Evolutionary conservation across 1,140 invertebrate species (phyloP), one percentile per base, ranked within the genome.

Genomic region (Galendromus occidentalis): DNA sequence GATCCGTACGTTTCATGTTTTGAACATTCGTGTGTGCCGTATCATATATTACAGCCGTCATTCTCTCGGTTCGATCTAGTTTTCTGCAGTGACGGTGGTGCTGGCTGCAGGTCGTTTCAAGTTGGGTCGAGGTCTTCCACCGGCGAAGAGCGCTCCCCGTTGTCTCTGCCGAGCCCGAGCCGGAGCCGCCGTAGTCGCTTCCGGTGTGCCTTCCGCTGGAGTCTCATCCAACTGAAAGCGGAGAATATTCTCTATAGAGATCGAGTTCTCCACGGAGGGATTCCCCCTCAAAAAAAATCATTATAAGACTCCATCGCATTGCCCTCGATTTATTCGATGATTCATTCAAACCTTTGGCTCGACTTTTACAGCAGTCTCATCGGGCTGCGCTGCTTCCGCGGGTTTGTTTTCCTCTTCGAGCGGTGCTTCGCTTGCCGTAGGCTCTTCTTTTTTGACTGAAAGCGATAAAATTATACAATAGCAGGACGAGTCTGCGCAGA

Each of bases 381-480:
- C 51, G 25, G 51, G n/a, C 20, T 59, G n/a, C 22, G 51, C 1
- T 14, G 51, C 20, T 22, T 59, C 51, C 9, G 14, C 51, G 1
- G 51, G 1, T 59, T 59, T 59, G 2, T 59, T 22, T 22, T 59
- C 25, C 2, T 59, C 51, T 33, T 59, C 51, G 9, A 14, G 12
- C 1, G 33, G 33, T 39, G 51, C 51, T 25, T 59, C 51, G 51
- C 33, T 39, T 6, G 9, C 33, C 33, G 22, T 59, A 20, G 51
- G 25, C 22, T 59, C 51, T 22, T 59, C 51, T 59, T 59, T 59
- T 9, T 59, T 59, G 25, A 59, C 51, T 59, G 22, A n/a, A n/a
- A n/a, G n/a, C n/a, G n/a, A n/a, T n/a, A n/a, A n/a, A n/a, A n/a
- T n/a, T n/a, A n/a, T n/a, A n/a, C n/a, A n/a, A n/a, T n/a, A n/a